phyloP scores from a whole-genome alignment of 2,113 vertebrate genomes.

The Periophthalmus modestus region DNA sequence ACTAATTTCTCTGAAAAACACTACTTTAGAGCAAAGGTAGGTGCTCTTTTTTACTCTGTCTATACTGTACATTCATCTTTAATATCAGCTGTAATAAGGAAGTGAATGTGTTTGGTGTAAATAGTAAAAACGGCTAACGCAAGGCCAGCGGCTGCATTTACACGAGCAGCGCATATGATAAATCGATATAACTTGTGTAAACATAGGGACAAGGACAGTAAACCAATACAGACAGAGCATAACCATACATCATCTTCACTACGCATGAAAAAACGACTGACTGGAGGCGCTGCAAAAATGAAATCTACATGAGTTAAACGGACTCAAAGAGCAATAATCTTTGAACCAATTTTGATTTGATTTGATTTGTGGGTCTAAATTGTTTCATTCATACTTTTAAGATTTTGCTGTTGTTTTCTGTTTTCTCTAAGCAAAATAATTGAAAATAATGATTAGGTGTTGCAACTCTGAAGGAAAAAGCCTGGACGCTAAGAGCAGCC shows the following conservation, averaged over 20 bases:
- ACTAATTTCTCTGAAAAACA: too few relatives aligned
- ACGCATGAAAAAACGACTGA: constrained; percentile 45
- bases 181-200: neutral
- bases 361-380: too few relatives aligned
- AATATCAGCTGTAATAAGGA: neutral
- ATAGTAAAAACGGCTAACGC: neutral
- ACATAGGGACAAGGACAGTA: constrained; percentile 2
- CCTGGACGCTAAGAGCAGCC: too few relatives aligned
- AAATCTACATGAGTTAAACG: neutral
- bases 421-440: too few relatives aligned
- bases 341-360: too few relatives aligned
- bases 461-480: too few relatives aligned
- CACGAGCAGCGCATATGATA: neutral
- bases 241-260: neutral
- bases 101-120: neutral
- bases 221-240: neutral
- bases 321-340: neutral
- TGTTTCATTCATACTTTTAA: too few relatives aligned
- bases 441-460: too few relatives aligned
- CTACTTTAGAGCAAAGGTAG: too few relatives aligned
- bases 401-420: too few relatives aligned
- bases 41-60: neutral
- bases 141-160: neutral
- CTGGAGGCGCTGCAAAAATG: constrained; percentile 15
- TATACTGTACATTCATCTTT: neutral